Evolutionary conservation across 2,888 invertebrate species (phyloP), one percentile per base, ranked within the genome.

Genomic region (Caenorhabditis sulstoni): DNA sequence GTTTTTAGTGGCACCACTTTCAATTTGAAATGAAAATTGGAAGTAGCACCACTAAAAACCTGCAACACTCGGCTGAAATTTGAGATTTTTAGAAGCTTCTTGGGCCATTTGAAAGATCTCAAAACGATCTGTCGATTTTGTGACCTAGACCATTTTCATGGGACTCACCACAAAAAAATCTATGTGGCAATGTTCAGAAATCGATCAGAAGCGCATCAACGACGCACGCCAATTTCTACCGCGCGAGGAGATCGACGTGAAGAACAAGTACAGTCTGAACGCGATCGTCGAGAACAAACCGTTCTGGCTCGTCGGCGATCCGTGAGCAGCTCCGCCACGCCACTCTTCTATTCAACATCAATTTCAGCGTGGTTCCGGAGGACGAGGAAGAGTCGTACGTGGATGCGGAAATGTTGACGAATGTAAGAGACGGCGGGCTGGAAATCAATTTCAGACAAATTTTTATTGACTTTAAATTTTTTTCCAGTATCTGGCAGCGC

Each of bases 271-370:
- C 58, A 7, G 47, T 4, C 59, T 74, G 50, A 79, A 79, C 23
- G 79, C 79, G 7, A 68, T 79, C 47, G 79, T 67, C 16, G 79
- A 79, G 7, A 62, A 58, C 16, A 74, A 74, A 53, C 74, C 74
- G 2, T 79, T 79, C 58, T 79, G 79, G 79, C 44, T 70, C 14
- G 52, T 64, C 37, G 79, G 79, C 35, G 79, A 79, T 55, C 67
- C 78, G 78, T 79, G 8, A 55, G 71, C 55, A 3, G 29, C 29
- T 29, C 29, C 29, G 29, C 3, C 29, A 29, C 4, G 29, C 47
- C 41, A 14, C 41, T 41, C 11, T 41, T 41, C 7, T 37, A 37
- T 37, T 11, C 37, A 37, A 5, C 11, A 37, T 8, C 7, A 11
- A 4, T 77, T 71, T 52, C 58, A 79, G 78, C 55, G 47, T 71